Conservation (phyloP, 2,113 vertebrate genomes). For the Brachionichthys hirsutus region DNA sequence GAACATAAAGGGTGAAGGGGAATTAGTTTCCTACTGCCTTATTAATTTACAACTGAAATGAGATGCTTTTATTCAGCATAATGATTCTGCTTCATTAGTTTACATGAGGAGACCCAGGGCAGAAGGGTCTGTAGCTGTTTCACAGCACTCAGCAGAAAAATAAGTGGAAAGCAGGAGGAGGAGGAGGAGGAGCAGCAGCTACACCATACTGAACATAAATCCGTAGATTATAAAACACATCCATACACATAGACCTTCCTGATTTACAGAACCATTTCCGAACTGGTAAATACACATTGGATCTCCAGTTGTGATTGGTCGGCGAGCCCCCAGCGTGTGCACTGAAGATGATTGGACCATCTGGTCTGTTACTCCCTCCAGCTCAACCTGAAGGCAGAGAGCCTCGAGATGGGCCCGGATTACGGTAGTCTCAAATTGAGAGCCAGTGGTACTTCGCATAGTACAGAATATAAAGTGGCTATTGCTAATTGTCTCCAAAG, state of each 20-base stretch:
- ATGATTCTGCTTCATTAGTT: conserved; percentile 61
- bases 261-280: conserved; percentile 39
- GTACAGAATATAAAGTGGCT: not conserved
- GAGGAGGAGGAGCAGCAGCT: conserved; percentile 23
- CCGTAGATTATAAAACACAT: conserved; percentile 63
- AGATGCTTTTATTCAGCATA: conserved; percentile 56
- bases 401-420: conserved; percentile 54
- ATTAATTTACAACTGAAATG: conserved; percentile 70
- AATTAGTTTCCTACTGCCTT: conserved; percentile 66
- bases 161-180: conserved; percentile 4
- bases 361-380: conserved; percentile 58
- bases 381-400: conserved; percentile 55
- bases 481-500: conserved; percentile 5
- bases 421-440: conserved; percentile 43
- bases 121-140: conserved; percentile 47
- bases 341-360: conserved; percentile 65
- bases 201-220: conserved; percentile 50
- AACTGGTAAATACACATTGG: conserved; percentile 57
- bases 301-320: conserved; percentile 64
- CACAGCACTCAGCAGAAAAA: conserved; percentile 63
- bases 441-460: conserved; percentile 56
- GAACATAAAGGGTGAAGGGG: conserved; percentile 28
- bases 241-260: conserved; percentile 9
- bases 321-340: conserved; percentile 38
- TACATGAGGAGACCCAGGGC: conserved; percentile 56